Base-by-base conservation (phyloP, 2,888 invertebrate genomes). In the Microctonus aethiopoides region DNA sequence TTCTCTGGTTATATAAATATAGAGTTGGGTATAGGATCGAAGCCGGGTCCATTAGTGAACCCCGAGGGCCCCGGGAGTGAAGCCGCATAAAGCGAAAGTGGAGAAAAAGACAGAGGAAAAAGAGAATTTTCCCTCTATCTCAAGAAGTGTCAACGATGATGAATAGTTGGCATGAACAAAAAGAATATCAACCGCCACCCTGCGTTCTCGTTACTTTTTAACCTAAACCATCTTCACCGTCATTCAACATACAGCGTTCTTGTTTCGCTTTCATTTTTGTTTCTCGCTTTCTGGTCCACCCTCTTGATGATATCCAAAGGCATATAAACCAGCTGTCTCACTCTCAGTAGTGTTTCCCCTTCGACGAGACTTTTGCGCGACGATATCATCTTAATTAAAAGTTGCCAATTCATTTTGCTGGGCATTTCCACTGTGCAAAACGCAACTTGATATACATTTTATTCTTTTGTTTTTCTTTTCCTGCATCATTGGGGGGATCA, bases 321-420 rank as follows among this genome's bases (percentile, higher is more conserved):
- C 7, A 32, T 56, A 56, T 41, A 57, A 16, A 20, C 13, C 9
- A 22, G 10, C 10, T 36, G 11, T 39, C n/a, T 32, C 13, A 32
- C 20, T n/a, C 24, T 1, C n/a, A 1, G 56, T 56, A 13, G 2
- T 56, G 16, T 57, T 39, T 51, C 51, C 52, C 63, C 64, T 59
- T 68, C 54, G 46, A 59, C 59, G 13, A 26, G 63, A 24, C 39
- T 36, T 72, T 73, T 68, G 72, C 70, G 60, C 51, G 75, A 81
- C 80, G 85, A 86, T 86, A 86, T 76, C 81, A 86, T 86, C 86
- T 86, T 86, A 86, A 86, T 86, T 86, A 86, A 86, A 86, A 86
- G 81, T 86, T 85, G 84, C 86, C 86, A 84, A 86, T 86, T 86
- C 86, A 86, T 86, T 86, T 85, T 78, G 80, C 77, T 74, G 78